Evolutionary conservation across 2,113 vertebrate species (phyloP), one percentile per base, ranked within the genome.

Genomic region (Cottus gobio): DNA sequence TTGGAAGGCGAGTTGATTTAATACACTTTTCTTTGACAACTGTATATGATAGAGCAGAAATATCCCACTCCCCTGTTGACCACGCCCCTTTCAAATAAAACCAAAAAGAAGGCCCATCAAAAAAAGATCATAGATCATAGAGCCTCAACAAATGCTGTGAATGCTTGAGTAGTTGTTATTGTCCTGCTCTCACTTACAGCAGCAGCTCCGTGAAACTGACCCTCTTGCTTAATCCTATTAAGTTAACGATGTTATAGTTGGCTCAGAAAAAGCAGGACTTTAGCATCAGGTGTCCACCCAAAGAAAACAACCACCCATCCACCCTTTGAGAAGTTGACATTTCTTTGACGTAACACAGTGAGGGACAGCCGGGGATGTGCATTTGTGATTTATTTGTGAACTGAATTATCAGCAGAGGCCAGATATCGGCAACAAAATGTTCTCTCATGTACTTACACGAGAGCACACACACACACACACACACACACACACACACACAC

Each of bases 301-400:
- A 75, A 83, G 67, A 79, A 80, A 82, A 87, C n/a, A n/a, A n/a
- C n/a, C n/a, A n/a, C n/a, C n/a, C n/a, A n/a, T n/a, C n/a, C n/a
- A n/a, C n/a, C 71, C 80, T 80, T 76, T 61, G 61, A 37, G 80
- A 71, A 13, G 65, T 7, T 62, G 73, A 80, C 26, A n/a, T 66
- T 56, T 77, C 65, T 73, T 30, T 31, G 75, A 80, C 64, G 31
- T 5, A 37, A 69, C 11, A 1, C 63, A 1, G 9, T 22, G 64
- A 82, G 65, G 56, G 74, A 86, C 86, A 81, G 84, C 77, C 67
- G 76, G 82, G 80, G 86, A 84, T 76, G 84, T 69, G 67, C 11
- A 39, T 63, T 65, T 77, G 76, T 66, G 72, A 84, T 82, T 88
- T 88, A 85, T 85, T 83, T 79, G 31, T 66, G 64, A 76, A 37